Conservation (phyloP, 2,888 invertebrate species). For the Horisme vitalbata region DNA sequence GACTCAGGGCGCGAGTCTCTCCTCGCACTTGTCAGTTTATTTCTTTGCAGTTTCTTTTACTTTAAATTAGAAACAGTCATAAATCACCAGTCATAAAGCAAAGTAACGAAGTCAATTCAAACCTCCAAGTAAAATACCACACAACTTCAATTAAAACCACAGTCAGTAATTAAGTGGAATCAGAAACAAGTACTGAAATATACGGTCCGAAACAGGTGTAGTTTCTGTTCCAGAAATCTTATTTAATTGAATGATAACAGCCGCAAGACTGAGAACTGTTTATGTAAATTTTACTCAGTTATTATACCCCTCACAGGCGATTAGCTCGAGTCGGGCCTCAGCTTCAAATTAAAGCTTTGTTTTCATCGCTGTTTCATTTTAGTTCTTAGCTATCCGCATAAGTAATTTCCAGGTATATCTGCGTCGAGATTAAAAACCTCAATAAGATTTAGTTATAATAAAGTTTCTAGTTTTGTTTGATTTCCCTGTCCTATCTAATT, state of each 20-base stretch:
- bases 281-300: constrained; percentile 77
- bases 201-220: constrained; percentile 58
- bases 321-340: constrained; percentile 44
- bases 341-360: constrained; percentile 48
- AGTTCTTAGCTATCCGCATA: constrained; percentile 38
- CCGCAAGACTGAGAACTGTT: constrained; percentile 74
- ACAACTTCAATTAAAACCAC: constrained; percentile 15
- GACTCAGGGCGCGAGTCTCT: too few relatives aligned
- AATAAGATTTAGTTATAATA: too few relatives aligned
- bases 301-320: constrained; percentile 65
- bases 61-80: too few relatives aligned
- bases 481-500: too few relatives aligned
- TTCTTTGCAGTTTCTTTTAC: too few relatives aligned
- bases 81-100: not conserved
- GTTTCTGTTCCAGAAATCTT: constrained; percentile 69
- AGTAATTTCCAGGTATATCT: constrained; percentile 18
- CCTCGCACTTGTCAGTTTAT: too few relatives aligned
- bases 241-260: constrained; percentile 81
- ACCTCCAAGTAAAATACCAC: constrained; percentile 2
- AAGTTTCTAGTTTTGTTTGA: too few relatives aligned
- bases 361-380: constrained; percentile 55
- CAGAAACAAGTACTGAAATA: constrained; percentile 29
- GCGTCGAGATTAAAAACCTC: constrained; percentile 4
- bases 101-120: constrained; percentile 4
- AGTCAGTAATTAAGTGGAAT: constrained; percentile 28